Conservation (phyloP, 2,888 invertebrate genomes). For the Nemotelus nigrinus region DNA sequence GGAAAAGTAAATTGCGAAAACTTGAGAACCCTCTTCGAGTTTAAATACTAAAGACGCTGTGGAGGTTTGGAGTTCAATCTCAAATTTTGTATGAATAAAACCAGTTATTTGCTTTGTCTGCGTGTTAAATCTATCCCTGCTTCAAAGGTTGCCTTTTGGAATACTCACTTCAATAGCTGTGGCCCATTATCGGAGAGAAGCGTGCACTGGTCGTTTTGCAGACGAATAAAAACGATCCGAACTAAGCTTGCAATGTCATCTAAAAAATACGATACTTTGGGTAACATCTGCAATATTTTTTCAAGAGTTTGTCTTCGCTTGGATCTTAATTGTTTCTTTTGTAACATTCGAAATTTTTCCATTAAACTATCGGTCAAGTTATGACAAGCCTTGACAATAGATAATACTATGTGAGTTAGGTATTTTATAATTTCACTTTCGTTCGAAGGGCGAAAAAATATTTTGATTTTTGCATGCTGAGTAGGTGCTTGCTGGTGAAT, state of each 20-base stretch:
- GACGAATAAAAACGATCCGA: constrained; percentile 44
- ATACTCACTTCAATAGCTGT: constrained; percentile 50
- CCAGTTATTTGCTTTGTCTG: no score
- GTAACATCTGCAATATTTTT: constrained; percentile 53
- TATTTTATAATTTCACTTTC: constrained; percentile 56
- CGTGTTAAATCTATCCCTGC: no score
- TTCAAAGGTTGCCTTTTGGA: no score
- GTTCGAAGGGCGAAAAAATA: constrained; percentile 55
- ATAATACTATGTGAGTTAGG: constrained; percentile 54
- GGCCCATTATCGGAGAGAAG: constrained; percentile 16
- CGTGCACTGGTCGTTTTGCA: constrained; percentile 45
- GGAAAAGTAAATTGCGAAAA: no score
- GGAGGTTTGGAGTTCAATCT: no score
- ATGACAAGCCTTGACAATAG: constrained; percentile 51
- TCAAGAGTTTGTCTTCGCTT: constrained; percentile 56
- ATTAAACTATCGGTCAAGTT: constrained; percentile 55
- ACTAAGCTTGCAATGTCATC: constrained; percentile 43
- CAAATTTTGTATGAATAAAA: no score
- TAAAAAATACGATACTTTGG: constrained; percentile 51
- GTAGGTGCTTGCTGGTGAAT: neutral
- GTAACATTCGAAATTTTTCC: constrained; percentile 52
- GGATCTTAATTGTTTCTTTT: constrained; percentile 55
- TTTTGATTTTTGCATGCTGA: constrained; percentile 46
- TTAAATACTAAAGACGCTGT: no score
- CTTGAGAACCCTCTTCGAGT: no score